A percentile compares a stretch with the other conserved stretches of the same genome.
Conservation (phyloP, 2,113 vertebrate species). For the Petaurus breviceps region DNA sequence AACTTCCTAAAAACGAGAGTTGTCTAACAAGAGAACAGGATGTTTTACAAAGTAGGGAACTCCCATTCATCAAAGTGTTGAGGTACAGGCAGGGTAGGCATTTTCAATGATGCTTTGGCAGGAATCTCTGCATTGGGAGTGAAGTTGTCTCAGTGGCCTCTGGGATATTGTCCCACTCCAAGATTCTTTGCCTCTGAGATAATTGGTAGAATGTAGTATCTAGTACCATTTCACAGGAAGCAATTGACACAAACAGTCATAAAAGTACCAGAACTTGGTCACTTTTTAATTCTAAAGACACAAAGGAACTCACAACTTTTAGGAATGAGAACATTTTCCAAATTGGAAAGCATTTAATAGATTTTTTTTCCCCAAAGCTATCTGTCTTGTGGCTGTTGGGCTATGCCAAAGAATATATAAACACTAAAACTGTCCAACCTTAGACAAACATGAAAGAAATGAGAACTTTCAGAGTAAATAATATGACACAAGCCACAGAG, state of each 20-base stretch:
- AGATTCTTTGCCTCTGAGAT: conserved; percentile 12
- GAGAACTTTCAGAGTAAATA: not conserved
- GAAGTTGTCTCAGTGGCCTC: conserved; percentile 5
- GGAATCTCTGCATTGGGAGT: not conserved
- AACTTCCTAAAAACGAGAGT: conserved; percentile 42
- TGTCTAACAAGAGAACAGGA: conserved; percentile 28
- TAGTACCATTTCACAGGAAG: not conserved
- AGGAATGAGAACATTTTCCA: not conserved
- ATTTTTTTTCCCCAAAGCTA: not conserved
- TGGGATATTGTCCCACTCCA: not conserved
- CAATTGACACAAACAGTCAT: not conserved
- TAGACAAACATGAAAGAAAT: not conserved
- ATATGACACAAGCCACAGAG: not conserved
- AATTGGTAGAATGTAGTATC: not conserved
- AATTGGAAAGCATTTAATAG: not conserved
- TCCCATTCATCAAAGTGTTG: not conserved
- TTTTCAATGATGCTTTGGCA: conserved; percentile 3
- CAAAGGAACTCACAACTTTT: not conserved
- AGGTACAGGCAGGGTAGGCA: not conserved
- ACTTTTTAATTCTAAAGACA: too few species aligned
- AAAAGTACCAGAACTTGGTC: not conserved
- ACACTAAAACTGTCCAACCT: not conserved
- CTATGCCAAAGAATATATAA: not conserved
- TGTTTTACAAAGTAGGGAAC: not conserved
- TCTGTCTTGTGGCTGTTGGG: not conserved